Evolutionary conservation across 1,140 invertebrate genomes (phyloP).

Genomic region (Aphaenogaster floridana): DNA sequence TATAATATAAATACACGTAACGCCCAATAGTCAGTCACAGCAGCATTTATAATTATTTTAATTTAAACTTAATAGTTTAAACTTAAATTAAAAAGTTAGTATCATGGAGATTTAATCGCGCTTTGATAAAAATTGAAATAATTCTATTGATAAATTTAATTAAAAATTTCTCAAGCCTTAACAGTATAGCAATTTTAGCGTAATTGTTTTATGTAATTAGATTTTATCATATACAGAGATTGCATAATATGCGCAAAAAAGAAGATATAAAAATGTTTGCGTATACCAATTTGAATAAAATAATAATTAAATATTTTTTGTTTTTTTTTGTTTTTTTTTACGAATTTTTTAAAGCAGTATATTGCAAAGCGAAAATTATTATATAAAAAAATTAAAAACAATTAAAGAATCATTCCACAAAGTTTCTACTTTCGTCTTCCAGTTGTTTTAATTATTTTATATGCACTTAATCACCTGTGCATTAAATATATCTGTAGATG

Average conservation of each 20-base stretch:
- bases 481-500: neutral
- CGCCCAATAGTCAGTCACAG: neutral
- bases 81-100: no score
- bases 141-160: neutral
- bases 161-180: neutral
- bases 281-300: neutral
- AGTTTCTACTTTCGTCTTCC: conserved; percentile 31
- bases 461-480: neutral
- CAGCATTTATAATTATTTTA: neutral
- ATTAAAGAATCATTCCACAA: neutral
- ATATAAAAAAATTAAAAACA: neutral
- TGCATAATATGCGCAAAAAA: neutral
- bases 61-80: neutral
- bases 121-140: neutral
- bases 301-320: neutral
- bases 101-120: neutral
- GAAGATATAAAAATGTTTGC: neutral
- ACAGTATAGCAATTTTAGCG: neutral
- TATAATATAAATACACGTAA: neutral
- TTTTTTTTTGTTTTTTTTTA: neutral
- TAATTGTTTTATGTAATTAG: neutral
- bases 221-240: neutral
- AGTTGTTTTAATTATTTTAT: neutral
- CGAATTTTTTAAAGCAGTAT: neutral
- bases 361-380: conserved; percentile 16